A percentile compares a stretch with the other conserved stretches of the same genome.
These are phyloP conservation scores for Blastobasis adustella DNA, from an alignment of 2,888 invertebrate species.

Conservation along the genomic window DNA sequence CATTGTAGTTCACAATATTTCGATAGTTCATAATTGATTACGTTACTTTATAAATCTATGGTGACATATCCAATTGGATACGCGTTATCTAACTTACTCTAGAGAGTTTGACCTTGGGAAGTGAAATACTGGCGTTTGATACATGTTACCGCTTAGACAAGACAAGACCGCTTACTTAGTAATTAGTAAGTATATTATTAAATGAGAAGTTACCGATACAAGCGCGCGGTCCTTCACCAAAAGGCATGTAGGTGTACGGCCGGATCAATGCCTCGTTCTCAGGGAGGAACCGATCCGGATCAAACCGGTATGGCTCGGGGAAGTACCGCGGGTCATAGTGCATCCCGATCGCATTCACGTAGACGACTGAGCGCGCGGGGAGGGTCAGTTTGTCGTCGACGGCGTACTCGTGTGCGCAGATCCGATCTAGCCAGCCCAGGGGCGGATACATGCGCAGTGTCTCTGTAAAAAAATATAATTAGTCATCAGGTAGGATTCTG, in stretches of 20 bases:
- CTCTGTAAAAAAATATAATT: slow-evolving; percentile 24
- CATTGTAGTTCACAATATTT: too few species aligned
- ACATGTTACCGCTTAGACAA: too few species aligned
- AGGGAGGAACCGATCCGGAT: slow-evolving; percentile 69
- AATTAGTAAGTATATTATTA: too few species aligned
- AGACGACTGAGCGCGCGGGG: slow-evolving; percentile 30
- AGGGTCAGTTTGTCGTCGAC: slow-evolving; percentile 36
- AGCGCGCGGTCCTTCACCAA: slow-evolving; percentile 72
- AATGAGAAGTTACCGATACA: slow-evolving; percentile 61
- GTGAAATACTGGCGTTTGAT: too few species aligned
- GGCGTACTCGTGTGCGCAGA: slow-evolving; percentile 26
- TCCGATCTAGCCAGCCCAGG: slow-evolving; percentile 43
- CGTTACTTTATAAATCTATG: too few species aligned
- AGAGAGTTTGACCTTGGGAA: too few species aligned
- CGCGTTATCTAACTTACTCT: too few species aligned
- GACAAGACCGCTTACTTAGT: too few species aligned
- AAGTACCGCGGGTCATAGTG: slow-evolving; percentile 58
- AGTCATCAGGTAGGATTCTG: too few species aligned
- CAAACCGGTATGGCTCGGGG: slow-evolving; percentile 65
- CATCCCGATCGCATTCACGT: slow-evolving; percentile 30
- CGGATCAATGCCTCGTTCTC: slow-evolving; percentile 25
- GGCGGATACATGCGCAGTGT: slow-evolving; percentile 35
- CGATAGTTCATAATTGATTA: too few species aligned
- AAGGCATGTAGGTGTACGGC: slow-evolving; percentile 51
- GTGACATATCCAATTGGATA: too few species aligned